Evolutionary conservation across 2,797 vertebrate genomes (phyloP), one percentile per base, ranked within the genome.

Genomic region (Amniataba percoides): DNA sequence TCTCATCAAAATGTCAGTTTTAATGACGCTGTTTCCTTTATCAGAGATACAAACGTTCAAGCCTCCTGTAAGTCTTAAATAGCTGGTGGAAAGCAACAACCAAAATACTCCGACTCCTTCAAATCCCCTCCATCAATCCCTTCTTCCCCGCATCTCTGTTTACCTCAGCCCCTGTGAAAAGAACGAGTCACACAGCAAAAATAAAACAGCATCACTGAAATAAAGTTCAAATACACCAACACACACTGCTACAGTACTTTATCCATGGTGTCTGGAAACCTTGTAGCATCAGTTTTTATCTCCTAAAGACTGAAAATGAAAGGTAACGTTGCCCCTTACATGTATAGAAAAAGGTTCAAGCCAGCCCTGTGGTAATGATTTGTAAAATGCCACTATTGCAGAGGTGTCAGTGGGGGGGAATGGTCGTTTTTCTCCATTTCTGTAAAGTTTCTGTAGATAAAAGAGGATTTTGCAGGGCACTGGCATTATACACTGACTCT

Each of bases 361-460:
- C 31, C 61, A 55, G n/a, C 57, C 52, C 58, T 39, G 61, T 64
- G 46, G 73, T 87, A 83, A 87, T 76, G 78, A 83, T 82, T 84
- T 76, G 69, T 75, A 72, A 80, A 84, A 81, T 68, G 65, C 27
- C 69, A 52, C 48, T 39, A 66, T 45, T 72, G 59, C 63, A 67
- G 63, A 60, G 39, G 31, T 80, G 84, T 71, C 84, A 61, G 75
- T 71, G 46, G 36, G 58, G 18, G 40, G 49, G 71, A 77, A 77
- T 31, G 31, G 55, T 62, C 4, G 0, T 77, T 84, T 82, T 86
- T 77, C 86, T 80, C 48, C 15, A 67, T 77, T 82, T 83, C 42
- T 75, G 55, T 75, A 76, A 81, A 21, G 27, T 75, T 85, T 81
- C 71, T 66, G 31, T 46, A 55, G 78, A 75, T 79, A 58, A 78